A percentile compares a stretch with the other conserved stretches of the same genome.
Conservation (phyloP, 2,113 vertebrate species). For the Puffinus mauretanicus region DNA sequence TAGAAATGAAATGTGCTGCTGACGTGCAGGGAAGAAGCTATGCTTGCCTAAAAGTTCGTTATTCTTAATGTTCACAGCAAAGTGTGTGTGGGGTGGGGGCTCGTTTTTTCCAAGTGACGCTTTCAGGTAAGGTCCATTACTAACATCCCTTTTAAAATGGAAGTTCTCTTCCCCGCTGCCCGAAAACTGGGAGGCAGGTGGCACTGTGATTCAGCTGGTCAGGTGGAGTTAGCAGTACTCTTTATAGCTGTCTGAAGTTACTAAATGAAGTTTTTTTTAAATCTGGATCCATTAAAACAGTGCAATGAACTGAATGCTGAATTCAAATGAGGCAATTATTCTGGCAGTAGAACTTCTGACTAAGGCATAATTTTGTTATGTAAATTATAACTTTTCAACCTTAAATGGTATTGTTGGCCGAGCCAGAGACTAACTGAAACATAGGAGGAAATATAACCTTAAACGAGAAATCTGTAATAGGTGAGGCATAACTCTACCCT, state of each 20-base stretch:
- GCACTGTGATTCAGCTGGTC: not conserved
- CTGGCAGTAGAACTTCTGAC: slow-evolving; percentile 56
- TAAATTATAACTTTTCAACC: slow-evolving; percentile 53
- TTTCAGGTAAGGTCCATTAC: not conserved
- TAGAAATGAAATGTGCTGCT: not conserved
- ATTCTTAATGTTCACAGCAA: not conserved
- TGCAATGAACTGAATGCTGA: not conserved
- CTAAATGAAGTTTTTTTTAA: slow-evolving; percentile 2
- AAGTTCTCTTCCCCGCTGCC: not conserved
- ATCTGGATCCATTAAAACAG: not conserved
- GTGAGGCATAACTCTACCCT: slow-evolving; percentile 22
- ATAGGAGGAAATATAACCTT: slow-evolving; percentile 5
- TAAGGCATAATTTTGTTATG: slow-evolving; percentile 55
- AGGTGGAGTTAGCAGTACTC: not conserved
- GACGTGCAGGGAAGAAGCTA: not conserved
- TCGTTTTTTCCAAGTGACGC: not conserved
- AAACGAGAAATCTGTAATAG: slow-evolving; percentile 1
- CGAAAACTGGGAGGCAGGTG: not conserved
- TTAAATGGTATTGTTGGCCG: slow-evolving; percentile 39
- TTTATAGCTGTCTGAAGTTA: not conserved
- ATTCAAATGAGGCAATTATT: slow-evolving; percentile 57
- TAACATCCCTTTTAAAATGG: not conserved
- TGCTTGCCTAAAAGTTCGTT: not conserved
- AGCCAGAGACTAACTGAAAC: slow-evolving; percentile 11
- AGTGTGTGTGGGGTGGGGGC: not conserved